Percentiles rank a stretch among this genome's conserved stretches.
Conservation (phyloP, 1,140 invertebrate genomes). For the Aporrectodea caliginosa region DNA sequence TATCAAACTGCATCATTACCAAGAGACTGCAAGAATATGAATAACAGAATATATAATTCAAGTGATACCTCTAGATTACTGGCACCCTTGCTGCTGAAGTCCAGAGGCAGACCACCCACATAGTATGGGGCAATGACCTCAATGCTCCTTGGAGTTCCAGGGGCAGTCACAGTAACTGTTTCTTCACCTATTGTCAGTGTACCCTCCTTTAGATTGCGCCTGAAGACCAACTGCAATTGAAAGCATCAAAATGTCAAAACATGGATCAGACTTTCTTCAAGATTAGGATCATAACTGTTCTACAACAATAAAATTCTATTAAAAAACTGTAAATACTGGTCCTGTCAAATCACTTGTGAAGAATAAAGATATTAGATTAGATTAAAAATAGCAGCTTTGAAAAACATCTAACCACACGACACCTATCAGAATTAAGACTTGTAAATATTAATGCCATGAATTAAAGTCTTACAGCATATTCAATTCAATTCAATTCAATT, state of each 20-base stretch:
- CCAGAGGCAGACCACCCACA: constrained; percentile 67
- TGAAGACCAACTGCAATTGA: constrained; percentile 57
- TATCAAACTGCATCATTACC: background rate
- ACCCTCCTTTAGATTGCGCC: constrained; percentile 55
- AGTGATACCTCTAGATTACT: constrained; percentile 50
- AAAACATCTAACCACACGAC: background rate
- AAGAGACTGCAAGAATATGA: background rate
- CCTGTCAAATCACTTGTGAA: no score
- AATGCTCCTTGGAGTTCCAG: constrained; percentile 61
- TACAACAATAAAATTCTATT: background rate
- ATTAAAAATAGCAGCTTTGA: background rate
- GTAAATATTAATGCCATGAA: no score
- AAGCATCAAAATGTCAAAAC: background rate
- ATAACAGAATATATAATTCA: background rate
- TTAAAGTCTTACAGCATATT: no score
- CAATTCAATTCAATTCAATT: no score
- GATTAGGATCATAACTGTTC: background rate
- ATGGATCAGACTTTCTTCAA: background rate
- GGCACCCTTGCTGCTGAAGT: constrained; percentile 39
- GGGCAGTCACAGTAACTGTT: constrained; percentile 59
- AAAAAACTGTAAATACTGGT: no score
- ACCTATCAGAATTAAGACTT: no score
- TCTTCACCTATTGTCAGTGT: constrained; percentile 68
- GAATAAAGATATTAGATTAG: background rate
- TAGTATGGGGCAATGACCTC: constrained; percentile 70